Percentiles rank a stretch among this genome's conserved stretches.
Evolutionary conservation across 2,888 invertebrate species (phyloP).

Genomic region (Ophion costatus): DNA sequence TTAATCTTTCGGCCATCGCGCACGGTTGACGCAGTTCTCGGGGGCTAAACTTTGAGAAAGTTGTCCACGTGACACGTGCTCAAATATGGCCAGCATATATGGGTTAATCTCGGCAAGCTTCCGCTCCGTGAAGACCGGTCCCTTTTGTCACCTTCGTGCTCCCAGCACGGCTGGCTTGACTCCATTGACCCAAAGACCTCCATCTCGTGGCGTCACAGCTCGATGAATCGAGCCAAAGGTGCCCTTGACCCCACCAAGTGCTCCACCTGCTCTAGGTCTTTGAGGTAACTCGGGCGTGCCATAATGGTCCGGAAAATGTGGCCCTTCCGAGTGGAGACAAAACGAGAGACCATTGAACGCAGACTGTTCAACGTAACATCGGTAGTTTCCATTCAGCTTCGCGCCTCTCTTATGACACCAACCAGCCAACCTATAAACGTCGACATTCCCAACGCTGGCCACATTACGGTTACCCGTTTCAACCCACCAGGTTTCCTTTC

Average conservation of each 20-base stretch:
- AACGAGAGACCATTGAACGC: background rate
- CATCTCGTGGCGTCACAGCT: background rate
- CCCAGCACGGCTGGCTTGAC: background rate
- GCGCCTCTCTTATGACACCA: background rate
- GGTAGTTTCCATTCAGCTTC: background rate
- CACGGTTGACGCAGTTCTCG: too few relatives aligned
- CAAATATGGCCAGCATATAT: too few relatives aligned
- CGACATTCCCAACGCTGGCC: background rate
- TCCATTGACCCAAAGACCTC: background rate
- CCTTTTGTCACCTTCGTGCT: background rate
- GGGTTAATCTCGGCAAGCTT: too few relatives aligned
- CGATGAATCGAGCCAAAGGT: background rate
- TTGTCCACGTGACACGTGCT: too few relatives aligned
- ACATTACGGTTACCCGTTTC: constrained; percentile 24
- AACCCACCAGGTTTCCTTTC: constrained; percentile 45
- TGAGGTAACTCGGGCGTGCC: background rate
- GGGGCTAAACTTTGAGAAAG: too few relatives aligned
- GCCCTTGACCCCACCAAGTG: background rate
- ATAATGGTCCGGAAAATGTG: background rate
- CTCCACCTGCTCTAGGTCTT: background rate
- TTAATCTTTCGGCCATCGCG: background rate
- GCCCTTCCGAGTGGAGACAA: background rate
- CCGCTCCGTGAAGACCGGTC: too few relatives aligned
- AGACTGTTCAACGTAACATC: background rate
- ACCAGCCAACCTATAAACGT: background rate